Evolutionary conservation across 30 jellyfish, hydroid and myxozoan genomes (phyloP).

Genomic region (Turritopsis rubra): DNA sequence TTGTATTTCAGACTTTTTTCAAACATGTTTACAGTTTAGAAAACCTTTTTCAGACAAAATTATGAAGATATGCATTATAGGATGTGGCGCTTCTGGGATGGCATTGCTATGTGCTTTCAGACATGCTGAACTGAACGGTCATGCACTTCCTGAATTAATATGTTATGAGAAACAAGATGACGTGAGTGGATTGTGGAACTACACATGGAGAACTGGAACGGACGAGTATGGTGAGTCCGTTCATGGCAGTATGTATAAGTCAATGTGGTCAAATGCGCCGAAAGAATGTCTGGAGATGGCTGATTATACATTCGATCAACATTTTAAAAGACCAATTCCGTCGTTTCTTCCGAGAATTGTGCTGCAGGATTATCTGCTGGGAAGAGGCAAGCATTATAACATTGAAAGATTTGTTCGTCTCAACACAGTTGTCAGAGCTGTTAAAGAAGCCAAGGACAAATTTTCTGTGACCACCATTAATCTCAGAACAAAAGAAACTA

Average conservation of each 20-base stretch:
- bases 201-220: conserved; percentile 62
- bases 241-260: conserved; percentile 63
- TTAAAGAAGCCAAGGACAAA: conserved; percentile 29
- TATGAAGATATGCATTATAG: conserved; percentile 22
- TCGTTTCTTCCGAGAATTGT: conserved; percentile 66
- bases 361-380: conserved; percentile 45
- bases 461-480: conserved; percentile 37
- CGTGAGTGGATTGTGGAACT: conserved; percentile 73
- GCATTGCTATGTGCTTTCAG: conserved; percentile 35
- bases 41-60: too few species aligned
- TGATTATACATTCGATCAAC: conserved; percentile 66
- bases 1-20: too few species aligned
- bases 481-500: conserved; percentile 22
- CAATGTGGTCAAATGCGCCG: conserved; percentile 75
- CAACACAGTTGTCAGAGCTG: conserved; percentile 46
- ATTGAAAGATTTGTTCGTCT: conserved; percentile 19
- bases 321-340: conserved; percentile 56
- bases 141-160: conserved; percentile 41
- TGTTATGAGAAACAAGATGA: conserved; percentile 61
- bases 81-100: conserved; percentile 82
- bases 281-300: conserved; percentile 64
- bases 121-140: conserved; percentile 24
- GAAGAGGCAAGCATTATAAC: conserved; percentile 29
- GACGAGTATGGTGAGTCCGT: conserved; percentile 67
- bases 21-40: too few species aligned